Conservation (phyloP, 1,140 invertebrate genomes). For the Oncopeltus fasciatus region DNA sequence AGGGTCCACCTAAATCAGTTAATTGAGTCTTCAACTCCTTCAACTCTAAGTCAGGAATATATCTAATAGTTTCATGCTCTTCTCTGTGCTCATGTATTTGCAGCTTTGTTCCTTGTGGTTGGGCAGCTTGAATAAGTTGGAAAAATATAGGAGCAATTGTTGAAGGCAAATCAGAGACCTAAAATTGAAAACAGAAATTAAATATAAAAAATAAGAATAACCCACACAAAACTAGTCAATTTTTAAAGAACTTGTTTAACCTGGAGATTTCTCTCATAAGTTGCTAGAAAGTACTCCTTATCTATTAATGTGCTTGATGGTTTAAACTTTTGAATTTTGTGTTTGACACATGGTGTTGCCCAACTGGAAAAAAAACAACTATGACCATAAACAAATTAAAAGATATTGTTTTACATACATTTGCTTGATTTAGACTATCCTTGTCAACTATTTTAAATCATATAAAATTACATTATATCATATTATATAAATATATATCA, state of each 20-base stretch:
- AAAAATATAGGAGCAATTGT: conserved; percentile 44
- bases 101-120: conserved; percentile 61
- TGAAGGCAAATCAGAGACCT: conserved; percentile 43
- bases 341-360: conserved; percentile 50
- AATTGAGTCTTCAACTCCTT: conserved; percentile 49
- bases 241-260: conserved; percentile 25
- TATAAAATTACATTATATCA: conserved; percentile 10
- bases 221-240: background rate
- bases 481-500: conserved; percentile 19
- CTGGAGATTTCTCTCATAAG: conserved; percentile 66
- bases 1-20: conserved; percentile 16
- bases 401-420: background rate
- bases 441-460: background rate
- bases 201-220: background rate
- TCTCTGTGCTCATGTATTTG: conserved; percentile 41
- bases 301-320: conserved; percentile 46
- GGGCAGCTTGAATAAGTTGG: conserved; percentile 48
- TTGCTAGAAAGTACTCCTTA: conserved; percentile 50
- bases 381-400: background rate
- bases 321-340: conserved; percentile 52
- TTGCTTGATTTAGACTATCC: background rate
- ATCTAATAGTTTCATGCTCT: conserved; percentile 47
- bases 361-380: conserved; percentile 39
- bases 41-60: conserved; percentile 64
- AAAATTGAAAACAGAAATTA: conserved; percentile 11